Evolutionary conservation across 2,113 vertebrate species (phyloP), one percentile per base, ranked within the genome.

Genomic region (Amia ocellicauda): DNA sequence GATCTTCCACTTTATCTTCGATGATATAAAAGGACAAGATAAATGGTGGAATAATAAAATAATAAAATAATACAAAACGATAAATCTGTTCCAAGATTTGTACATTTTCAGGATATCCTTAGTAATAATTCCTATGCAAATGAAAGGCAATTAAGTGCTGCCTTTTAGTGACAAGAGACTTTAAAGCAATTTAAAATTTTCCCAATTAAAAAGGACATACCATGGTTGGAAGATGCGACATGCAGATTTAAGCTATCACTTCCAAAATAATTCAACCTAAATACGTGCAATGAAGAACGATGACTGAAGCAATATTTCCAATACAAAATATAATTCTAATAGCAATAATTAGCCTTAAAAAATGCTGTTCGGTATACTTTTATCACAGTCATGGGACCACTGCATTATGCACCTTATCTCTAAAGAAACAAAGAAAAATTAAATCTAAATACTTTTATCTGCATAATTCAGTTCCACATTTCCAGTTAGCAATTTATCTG

Each of bases 21-120:
- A 85, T 82, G 82, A 84, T 88, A 83, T 86, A 86, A 88, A 84
- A 88, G 87, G 88, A 82, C 83, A 85, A 85, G 85, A 86, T 81
- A 88, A 86, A 88, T 85, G 87, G 88, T 87, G 79, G 85, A 88
- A 85, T 85, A 82, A 80, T 85, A 81, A 86, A 85, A n/a, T n/a
- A n/a, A n/a, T n/a, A n/a, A n/a, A 36, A 36, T 36, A 36, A 86
- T 86, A 87, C 84, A 86, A 86, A 88, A 84, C 85, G 85, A 88
- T 78, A 69, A 88, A 88, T 87, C 81, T 84, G 79, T 87, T 85
- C 76, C 53, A 24, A 27, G 27, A 23, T 20, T n/a, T 57, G 7
- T 52, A 1, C 13, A 77, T 85, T 86, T 86, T 83, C 69, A 81
- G 85, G 83, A 75, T 83, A 85, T 83, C 84, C 83, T 84, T 78